Conservation (phyloP, 2,888 invertebrate genomes). For the Elegia similella region DNA sequence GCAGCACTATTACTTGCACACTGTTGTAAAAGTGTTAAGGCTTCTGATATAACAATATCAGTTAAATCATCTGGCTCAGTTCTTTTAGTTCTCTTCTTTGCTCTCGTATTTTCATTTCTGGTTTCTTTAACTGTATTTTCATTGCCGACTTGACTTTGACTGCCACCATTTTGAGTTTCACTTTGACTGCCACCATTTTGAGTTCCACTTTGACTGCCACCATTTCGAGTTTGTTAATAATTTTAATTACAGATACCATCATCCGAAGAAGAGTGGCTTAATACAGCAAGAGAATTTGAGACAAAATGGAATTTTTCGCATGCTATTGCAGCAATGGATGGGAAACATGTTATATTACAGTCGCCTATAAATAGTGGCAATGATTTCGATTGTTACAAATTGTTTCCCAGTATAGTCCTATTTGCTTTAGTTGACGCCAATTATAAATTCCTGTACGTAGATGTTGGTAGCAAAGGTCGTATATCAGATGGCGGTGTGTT, state of each 20-base stretch:
- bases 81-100: not conserved
- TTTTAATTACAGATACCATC: conserved; percentile 13
- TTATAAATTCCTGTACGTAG: conserved; percentile 20
- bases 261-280: conserved; percentile 18
- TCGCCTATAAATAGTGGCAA: conserved; percentile 24
- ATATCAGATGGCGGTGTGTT: conserved; percentile 22
- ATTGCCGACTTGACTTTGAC: too few relatives aligned
- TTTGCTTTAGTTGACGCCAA: conserved; percentile 23
- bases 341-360: conserved; percentile 23
- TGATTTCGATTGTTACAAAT: conserved; percentile 24
- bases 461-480: conserved; percentile 23
- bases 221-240: conserved; percentile 8
- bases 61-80: too few relatives aligned
- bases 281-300: conserved; percentile 2
- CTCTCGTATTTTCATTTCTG: too few relatives aligned
- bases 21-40: not conserved
- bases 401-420: conserved; percentile 20
- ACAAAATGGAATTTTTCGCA: conserved; percentile 24
- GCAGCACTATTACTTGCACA: conserved; percentile 15
- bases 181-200: too few relatives aligned
- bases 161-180: too few relatives aligned
- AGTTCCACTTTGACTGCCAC: too few relatives aligned
- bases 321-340: conserved; percentile 22
- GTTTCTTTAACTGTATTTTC: conserved; percentile 11
- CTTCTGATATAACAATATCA: not conserved